Conservation (phyloP, 2,797 vertebrate species). For the Oreonectes daqikongensis region DNA sequence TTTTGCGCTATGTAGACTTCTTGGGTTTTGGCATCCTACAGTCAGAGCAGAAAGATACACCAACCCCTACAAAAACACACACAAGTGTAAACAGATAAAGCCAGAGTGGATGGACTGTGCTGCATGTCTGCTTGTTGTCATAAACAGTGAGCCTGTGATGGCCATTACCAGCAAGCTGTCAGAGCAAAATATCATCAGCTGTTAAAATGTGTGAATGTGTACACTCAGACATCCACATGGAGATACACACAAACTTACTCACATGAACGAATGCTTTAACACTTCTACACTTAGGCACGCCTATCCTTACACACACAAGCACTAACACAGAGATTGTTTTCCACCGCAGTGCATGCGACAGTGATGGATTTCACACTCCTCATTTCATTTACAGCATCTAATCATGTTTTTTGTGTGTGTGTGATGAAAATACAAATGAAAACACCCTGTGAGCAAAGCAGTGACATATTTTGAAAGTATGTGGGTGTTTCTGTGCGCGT, state of each 20-base stretch:
- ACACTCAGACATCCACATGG: conserved; percentile 31
- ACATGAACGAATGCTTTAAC: conserved; percentile 24
- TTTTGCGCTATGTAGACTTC: background rate
- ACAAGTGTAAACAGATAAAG: conserved; percentile 29
- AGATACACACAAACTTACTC: conserved; percentile 8
- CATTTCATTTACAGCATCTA: conserved; percentile 25
- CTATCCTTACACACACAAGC: conserved; percentile 22
- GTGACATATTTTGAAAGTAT: conserved; percentile 1
- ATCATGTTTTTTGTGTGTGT: conserved; percentile 22
- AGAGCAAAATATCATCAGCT: conserved; percentile 46
- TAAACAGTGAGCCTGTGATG: conserved; percentile 42
- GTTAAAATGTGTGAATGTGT: conserved; percentile 43
- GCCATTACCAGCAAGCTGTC: conserved; percentile 50
- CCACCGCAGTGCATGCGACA: conserved; percentile 30
- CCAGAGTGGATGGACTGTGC: conserved; percentile 10
- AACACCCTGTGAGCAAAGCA: background rate
- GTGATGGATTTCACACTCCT: conserved; percentile 32
- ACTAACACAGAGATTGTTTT: conserved; percentile 34
- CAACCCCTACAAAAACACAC: background rate
- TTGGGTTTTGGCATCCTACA: conserved; percentile 9
- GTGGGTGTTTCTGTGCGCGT: conserved; percentile 20
- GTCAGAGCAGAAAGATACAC: background rate
- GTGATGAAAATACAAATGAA: background rate
- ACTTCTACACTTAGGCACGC: conserved; percentile 14
- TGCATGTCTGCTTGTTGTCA: conserved; percentile 39